phyloP scores from a whole-genome alignment of 2,113 vertebrate species.

The Bostrychus sinensis region DNA sequence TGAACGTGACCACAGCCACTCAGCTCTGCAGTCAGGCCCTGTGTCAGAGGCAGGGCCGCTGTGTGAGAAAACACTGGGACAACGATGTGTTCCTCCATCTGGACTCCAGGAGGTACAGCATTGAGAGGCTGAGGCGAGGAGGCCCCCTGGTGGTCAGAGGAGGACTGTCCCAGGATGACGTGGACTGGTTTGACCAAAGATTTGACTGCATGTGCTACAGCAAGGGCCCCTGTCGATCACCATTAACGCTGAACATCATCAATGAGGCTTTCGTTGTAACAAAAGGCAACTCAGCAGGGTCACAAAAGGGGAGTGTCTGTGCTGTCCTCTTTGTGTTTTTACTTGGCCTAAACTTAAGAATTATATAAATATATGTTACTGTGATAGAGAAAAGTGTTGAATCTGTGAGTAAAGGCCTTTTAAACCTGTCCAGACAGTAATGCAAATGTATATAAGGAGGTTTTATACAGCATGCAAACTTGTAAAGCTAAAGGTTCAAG shows the following conservation, averaged over 20 bases:
- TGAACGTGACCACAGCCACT: slow-evolving; percentile 84
- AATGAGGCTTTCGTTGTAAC: fast-evolving
- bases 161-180: slow-evolving; percentile 71
- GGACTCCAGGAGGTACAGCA: slow-evolving; percentile 71
- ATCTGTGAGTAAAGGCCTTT: too few relatives aligned
- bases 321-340: neutral
- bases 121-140: neutral
- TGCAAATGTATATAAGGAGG: too few relatives aligned
- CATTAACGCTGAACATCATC: neutral
- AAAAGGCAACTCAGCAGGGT: fast-evolving
- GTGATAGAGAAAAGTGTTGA: too few relatives aligned
- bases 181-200: slow-evolving; percentile 65
- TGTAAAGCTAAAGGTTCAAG: too few relatives aligned
- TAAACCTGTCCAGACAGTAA: too few relatives aligned
- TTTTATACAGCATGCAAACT: too few relatives aligned
- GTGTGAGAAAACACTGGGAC: slow-evolving; percentile 81
- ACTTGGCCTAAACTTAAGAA: neutral
- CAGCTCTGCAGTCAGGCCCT: slow-evolving; percentile 79
- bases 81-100: slow-evolving; percentile 84
- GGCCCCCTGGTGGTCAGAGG: slow-evolving; percentile 74
- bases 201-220: slow-evolving; percentile 83
- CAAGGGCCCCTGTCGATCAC: slow-evolving; percentile 54
- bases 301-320: too few relatives aligned
- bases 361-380: too few relatives aligned
- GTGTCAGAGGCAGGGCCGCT: slow-evolving; percentile 78